Evolutionary conservation across 2,113 vertebrate genomes (phyloP), one percentile per base, ranked within the genome.

Genomic region (Otus sunia): DNA sequence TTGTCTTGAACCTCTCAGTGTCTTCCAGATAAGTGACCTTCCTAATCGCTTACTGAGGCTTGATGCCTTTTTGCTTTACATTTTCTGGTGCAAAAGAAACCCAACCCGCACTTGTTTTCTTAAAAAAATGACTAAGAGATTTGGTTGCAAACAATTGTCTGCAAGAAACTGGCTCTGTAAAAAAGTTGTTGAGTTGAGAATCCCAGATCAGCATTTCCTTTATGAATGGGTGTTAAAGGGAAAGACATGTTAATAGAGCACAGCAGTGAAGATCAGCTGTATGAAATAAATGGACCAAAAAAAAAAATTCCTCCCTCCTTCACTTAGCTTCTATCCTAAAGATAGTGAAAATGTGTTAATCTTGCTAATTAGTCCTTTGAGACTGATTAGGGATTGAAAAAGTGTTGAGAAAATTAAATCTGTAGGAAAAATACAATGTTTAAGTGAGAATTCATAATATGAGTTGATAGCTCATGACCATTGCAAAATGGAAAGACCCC

Each of bases 311-410:
- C 13, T 85, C 30, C 56, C 66, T 90, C 36, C 27, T 88, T 87
- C 39, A 15, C 52, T 87, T 93, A 83, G n/a, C 20, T 95, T 95
- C 74, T 79, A 37, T 79, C 39, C 63, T 88, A 43, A 85, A 91
- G 66, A 76, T 25, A 87, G 74, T 52, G 67, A 93, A 91, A 86
- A 82, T 69, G 53, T 1, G 11, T 91, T 95, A 87, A 82, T 91
- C 84, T 95, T 94, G 67, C 84, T 97, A 91, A 96, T 96, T 95
- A 82, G 41, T 91, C 84, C 62, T 85, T 79, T 76, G 92, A 93
- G 90, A 95, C 77, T 94, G 87, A 94, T 94, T 63, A 88, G 66
- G 56, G 66, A 89, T 90, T 91, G 77, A 34, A 79, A 60, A 87
- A 90, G 43, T 76, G 60, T 90, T 85, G 69, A 53, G 77, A 82